A percentile compares a stretch with the other conserved stretches of the same genome.
These are phyloP conservation scores for Lamellibrachia columna DNA, from an alignment of 2,888 invertebrate genomes.

Conservation along the genomic window DNA sequence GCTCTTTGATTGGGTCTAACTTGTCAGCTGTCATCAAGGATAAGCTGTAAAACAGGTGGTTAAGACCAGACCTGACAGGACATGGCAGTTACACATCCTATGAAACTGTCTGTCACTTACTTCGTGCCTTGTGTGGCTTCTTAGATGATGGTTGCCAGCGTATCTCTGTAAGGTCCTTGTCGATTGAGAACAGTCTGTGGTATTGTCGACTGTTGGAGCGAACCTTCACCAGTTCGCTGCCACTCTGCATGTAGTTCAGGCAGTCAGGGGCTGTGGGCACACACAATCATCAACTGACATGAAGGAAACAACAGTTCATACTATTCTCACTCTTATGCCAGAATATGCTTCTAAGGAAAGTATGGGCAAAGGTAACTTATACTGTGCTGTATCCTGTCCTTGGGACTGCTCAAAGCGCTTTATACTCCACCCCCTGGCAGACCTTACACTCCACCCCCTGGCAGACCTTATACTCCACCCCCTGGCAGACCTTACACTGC, in stretches of 20 bases:
- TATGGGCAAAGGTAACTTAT: too few relatives aligned
- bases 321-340: too few relatives aligned
- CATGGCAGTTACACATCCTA: neutral
- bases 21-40: too few relatives aligned
- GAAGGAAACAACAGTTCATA: neutral
- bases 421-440: too few relatives aligned
- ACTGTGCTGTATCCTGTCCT: too few relatives aligned
- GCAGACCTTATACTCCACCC: too few relatives aligned
- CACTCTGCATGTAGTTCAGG: slow-evolving; percentile 71
- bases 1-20: too few relatives aligned
- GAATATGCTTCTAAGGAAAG: too few relatives aligned
- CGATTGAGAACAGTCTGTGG: slow-evolving; percentile 70
- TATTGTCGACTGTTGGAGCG: slow-evolving; percentile 71
- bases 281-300: neutral
- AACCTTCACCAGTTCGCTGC: slow-evolving; percentile 71
- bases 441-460: too few relatives aligned
- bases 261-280: slow-evolving; percentile 69
- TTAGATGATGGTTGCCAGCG: slow-evolving; percentile 73
- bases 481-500: too few relatives aligned
- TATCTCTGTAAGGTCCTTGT: slow-evolving; percentile 69
- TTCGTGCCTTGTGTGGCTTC: slow-evolving; percentile 71
- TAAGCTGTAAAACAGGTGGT: too few relatives aligned
- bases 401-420: too few relatives aligned
- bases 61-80: neutral
- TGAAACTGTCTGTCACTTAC: slow-evolving; percentile 60